Base-by-base conservation (phyloP, 1,140 invertebrate genomes). In the Luehdorfia chinensis region DNA sequence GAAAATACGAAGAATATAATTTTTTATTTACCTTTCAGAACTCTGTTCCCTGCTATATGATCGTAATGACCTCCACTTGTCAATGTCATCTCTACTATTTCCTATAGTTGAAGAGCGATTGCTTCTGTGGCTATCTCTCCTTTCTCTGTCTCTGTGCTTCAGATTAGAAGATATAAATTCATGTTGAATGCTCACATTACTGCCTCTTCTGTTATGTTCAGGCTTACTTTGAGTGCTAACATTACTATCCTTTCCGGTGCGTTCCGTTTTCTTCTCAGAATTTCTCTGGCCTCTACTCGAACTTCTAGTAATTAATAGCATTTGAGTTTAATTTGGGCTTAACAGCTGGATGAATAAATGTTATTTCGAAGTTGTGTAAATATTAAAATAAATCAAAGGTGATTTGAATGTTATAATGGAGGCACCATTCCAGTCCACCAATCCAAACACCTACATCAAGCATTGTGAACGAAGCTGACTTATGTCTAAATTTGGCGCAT, bases 31-130 rank as follows among this genome's bases (percentile, higher is more conserved):
- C 83, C 83, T 66, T 74, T 86, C 83, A 37, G 76, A 65, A 28
- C 79, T 84, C 8, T 84, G 79, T 55, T 86, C 83, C 36, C 83
- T 64, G 45, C 83, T 86, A 9, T 76, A 86, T 16, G 83, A 86
- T 12, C 83, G 50, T 30, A 83, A 57, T 4, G 83, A 86, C 19
- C 83, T 66, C 83, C 83, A 86, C 19, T 77, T 64, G 44, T 86
- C 83, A 30, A 86, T 59, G 48, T 86, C 79, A 51, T 86, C 83
- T 46, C 83, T 61, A 37, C 83, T 86, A 33, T 86, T 86, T 0
- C 83, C 83, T 39, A 86, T 74, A 1, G 74, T 86, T 25, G 83
- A 86, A 2, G 83, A 86, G 5, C 75, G 65, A 47, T 84, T 86
- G 44, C 83, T 86, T 47, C 68, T 67, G 31, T 86, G 76, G 25